phyloP scores from a whole-genome alignment of 2,888 invertebrate genomes.

The Himalopsyche kuldschensis region DNA sequence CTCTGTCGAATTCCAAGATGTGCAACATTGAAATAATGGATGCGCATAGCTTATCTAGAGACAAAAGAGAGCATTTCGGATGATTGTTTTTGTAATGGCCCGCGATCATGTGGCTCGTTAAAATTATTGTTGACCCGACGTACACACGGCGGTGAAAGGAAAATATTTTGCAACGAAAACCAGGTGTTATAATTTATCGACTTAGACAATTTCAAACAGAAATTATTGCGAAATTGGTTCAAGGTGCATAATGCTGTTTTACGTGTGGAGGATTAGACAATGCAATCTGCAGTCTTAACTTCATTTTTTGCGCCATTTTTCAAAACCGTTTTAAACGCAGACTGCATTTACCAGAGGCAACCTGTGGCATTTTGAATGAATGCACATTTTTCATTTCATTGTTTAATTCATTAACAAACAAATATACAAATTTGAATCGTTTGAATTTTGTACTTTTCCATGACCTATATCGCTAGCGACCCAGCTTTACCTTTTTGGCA shows the following conservation, averaged over 20 bases:
- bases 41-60: background rate
- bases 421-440: too few species aligned
- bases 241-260: background rate
- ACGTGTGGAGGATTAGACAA: background rate
- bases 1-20: background rate
- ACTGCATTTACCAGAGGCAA: too few species aligned
- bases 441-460: too few species aligned
- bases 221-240: background rate
- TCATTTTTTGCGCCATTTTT: background rate
- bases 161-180: background rate
- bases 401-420: too few species aligned
- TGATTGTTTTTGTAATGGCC: background rate
- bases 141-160: background rate
- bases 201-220: background rate
- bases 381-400: too few species aligned
- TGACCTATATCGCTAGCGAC: too few species aligned
- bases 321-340: background rate
- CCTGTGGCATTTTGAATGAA: too few species aligned
- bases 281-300: background rate
- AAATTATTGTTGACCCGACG: background rate
- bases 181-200: conserved; percentile 1
- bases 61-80: background rate
- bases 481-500: too few species aligned
- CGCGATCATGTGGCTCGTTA: background rate
- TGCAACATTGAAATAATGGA: background rate